Conservation (phyloP, 1,140 invertebrate species). For the Littorina saxatilis region DNA sequence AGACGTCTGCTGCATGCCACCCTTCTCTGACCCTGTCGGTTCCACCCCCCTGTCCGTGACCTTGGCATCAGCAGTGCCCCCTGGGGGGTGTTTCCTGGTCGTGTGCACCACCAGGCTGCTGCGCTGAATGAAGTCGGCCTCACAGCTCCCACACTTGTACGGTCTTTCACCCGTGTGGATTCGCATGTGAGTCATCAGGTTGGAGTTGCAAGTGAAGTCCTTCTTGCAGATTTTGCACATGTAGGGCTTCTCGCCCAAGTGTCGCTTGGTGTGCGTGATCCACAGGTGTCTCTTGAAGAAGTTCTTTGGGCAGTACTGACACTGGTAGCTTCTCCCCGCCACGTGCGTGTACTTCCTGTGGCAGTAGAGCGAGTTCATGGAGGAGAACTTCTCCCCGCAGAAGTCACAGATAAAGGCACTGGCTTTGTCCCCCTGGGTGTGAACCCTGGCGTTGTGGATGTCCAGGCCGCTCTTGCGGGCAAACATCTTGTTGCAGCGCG, state of each 20-base stretch:
- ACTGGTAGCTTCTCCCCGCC: not conserved
- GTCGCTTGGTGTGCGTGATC: not conserved
- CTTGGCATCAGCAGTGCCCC: too few relatives aligned
- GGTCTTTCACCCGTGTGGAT: not conserved
- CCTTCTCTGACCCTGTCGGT: too few relatives aligned
- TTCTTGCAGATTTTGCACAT: slow-evolving; percentile 5
- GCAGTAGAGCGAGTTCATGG: not conserved
- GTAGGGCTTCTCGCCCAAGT: slow-evolving; percentile 16
- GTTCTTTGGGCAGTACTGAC: not conserved
- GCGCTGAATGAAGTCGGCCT: not conserved
- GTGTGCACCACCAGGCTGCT: slow-evolving; percentile 14
- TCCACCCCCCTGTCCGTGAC: too few relatives aligned
- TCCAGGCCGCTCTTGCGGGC: not conserved
- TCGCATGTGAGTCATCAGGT: slow-evolving; percentile 3
- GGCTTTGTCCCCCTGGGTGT: not conserved
- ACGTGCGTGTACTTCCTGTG: not conserved
- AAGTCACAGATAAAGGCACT: not conserved
- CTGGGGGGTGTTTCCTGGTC: not conserved
- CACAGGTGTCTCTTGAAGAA: slow-evolving; percentile 9
- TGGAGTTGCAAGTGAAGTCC: slow-evolving; percentile 4
- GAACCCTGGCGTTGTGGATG: not conserved
- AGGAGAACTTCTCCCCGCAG: slow-evolving; percentile 7
- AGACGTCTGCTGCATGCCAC: too few relatives aligned
- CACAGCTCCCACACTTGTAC: not conserved
- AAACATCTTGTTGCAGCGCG: not conserved